Evolutionary conservation across 2,888 invertebrate genomes (phyloP).

Genomic region (Acanthosepion esculentum): DNA sequence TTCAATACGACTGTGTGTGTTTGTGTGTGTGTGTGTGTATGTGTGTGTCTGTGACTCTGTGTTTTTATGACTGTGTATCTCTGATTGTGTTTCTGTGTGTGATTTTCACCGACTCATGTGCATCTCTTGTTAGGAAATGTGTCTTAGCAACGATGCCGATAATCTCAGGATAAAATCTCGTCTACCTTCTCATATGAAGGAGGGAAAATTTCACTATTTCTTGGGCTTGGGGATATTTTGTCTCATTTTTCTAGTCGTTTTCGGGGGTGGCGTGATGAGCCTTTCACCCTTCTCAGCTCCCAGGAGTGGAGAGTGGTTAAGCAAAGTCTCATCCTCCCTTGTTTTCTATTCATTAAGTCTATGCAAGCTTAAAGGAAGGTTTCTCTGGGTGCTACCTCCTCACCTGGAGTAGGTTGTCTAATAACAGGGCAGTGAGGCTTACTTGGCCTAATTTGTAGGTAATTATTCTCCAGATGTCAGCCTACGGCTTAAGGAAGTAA

Average conservation of each 20-base stretch:
- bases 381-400: not conserved
- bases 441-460: constrained; percentile 20
- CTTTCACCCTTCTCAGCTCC: not conserved
- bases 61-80: too few relatives aligned
- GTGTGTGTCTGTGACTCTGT: too few relatives aligned
- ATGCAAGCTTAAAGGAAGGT: not conserved
- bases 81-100: not conserved
- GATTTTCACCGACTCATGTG: not conserved
- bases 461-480: constrained; percentile 15
- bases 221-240: not conserved
- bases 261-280: not conserved
- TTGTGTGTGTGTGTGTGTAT: not conserved
- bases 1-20: not conserved
- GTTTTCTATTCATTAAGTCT: not conserved
- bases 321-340: constrained; percentile 33
- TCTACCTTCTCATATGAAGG: not conserved
- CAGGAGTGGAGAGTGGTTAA: not conserved
- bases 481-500: constrained; percentile 33
- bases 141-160: not conserved
- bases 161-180: not conserved
- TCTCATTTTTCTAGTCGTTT: not conserved
- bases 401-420: constrained; percentile 33
- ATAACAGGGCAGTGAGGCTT: not conserved
- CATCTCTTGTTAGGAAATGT: not conserved
- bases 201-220: not conserved